phyloP scores from a whole-genome alignment of 2,888 invertebrate genomes.

The Volucella zonaria region DNA sequence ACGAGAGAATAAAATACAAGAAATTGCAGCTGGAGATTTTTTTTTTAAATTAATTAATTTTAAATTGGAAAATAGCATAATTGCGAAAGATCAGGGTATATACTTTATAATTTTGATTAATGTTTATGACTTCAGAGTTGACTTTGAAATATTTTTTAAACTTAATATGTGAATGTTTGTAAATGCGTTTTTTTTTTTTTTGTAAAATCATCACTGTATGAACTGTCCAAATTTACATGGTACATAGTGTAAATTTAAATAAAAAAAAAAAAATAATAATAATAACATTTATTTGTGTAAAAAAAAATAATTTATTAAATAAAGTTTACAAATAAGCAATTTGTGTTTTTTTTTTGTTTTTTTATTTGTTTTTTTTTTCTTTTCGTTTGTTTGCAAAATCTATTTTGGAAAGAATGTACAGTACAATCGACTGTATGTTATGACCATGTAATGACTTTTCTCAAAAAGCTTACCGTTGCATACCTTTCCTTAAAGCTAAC shows the following conservation, averaged over 20 bases:
- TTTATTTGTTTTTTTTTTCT: conserved; percentile 29
- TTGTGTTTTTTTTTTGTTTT: conserved; percentile 27
- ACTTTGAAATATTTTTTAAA: too few relatives aligned
- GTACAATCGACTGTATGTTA: not conserved
- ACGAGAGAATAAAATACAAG: too few relatives aligned
- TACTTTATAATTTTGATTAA: too few relatives aligned
- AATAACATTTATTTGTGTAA: conserved; percentile 45
- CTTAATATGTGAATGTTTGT: too few relatives aligned
- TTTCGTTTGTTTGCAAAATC: conserved; percentile 36
- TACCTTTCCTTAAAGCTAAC: conserved; percentile 65
- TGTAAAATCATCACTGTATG: too few relatives aligned
- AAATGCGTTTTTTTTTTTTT: too few relatives aligned
- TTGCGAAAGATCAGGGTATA: too few relatives aligned
- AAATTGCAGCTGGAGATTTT: too few relatives aligned
- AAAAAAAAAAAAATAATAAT: conserved; percentile 55
- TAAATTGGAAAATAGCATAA: too few relatives aligned
- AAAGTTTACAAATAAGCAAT: conserved; percentile 62
- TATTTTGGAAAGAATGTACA: conserved; percentile 40
- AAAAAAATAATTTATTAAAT: conserved; percentile 73
- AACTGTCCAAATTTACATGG: too few relatives aligned
- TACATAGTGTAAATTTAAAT: conserved; percentile 47
- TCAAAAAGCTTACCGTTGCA: not conserved
- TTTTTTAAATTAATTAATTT: too few relatives aligned
- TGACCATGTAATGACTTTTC: not conserved
- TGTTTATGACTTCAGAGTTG: too few relatives aligned